Evolutionary conservation across 92 coral and sea anemone species (phyloP), one percentile per base, ranked within the genome.

Genomic region (Hydrozoanthus gracilis): DNA sequence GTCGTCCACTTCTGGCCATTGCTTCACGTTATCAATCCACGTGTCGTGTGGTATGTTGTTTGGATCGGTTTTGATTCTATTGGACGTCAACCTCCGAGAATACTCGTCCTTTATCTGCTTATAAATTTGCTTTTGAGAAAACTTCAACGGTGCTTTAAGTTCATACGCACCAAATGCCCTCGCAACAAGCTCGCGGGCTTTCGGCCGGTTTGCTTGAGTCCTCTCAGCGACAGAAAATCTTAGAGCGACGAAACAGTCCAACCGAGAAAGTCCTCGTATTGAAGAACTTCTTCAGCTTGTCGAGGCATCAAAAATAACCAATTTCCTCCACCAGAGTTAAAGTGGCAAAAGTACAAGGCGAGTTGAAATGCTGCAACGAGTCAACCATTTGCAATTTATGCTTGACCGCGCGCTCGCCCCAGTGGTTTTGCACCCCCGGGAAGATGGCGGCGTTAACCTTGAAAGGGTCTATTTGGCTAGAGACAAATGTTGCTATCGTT

Each of bases 91-190:
- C 60, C 90, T 86, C 51, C 56, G 68, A 6, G 87, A 44, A 61
- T 89, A 89, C 50, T 84, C 75, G 61, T 89, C 86, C 17, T 84
- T 66, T 48, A 89, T 68, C 75, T 84, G 77, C 78, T 67, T 70
- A 48, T 76, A 76, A 46, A 88, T 84, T 17, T 83, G 70, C n/a
- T 84, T 78, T 27, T 84, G 85, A 4, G 91, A 18, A 35, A 83
- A 83, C 83, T 89, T 89, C 45, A 56, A 60, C 2, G 88, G 88
- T 56, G 71, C 91, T 15, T 84, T 84, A 20, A 83, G 84, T 76
- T 89, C 91, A 14, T 89, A 84, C 8, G 91, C 88, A 18, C 88
- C 88, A 51, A 88, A 83, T n/a, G 88, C 91, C 76, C 91, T 84
- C 15, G 86, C 91, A 7, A 84, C 55, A 61, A 89, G 88, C 76